phyloP scores from a whole-genome alignment of 2,113 vertebrate species.

The Rhinoderma darwinii region DNA sequence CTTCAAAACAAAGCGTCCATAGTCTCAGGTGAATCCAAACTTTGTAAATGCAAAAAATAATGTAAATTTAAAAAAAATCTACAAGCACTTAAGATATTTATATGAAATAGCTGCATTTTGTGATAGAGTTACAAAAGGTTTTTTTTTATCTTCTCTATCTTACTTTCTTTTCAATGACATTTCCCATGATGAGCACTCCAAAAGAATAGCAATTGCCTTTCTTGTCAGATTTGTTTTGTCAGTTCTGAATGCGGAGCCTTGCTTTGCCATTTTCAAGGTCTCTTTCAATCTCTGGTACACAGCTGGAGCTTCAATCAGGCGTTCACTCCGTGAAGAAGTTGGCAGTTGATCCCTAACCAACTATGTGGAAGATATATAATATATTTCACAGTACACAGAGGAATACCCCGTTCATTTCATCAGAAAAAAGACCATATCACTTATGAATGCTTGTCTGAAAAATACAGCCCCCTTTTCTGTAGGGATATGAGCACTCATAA shows the following conservation, averaged over 20 bases:
- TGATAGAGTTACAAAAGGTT: slow-evolving; percentile 62
- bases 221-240: slow-evolving; percentile 72
- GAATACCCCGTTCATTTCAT: slow-evolving; percentile 70
- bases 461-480: slow-evolving; percentile 69
- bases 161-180: slow-evolving; percentile 66
- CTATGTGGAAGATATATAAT: slow-evolving; percentile 67
- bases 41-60: not conserved
- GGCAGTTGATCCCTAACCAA: slow-evolving; percentile 69
- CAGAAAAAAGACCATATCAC: slow-evolving; percentile 64
- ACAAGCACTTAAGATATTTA: slow-evolving; percentile 45
- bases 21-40: slow-evolving; percentile 33
- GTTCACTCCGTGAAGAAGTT: slow-evolving; percentile 72
- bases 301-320: slow-evolving; percentile 75
- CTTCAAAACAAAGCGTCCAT: slow-evolving; percentile 24
- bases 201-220: slow-evolving; percentile 69
- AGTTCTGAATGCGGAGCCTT: slow-evolving; percentile 70
- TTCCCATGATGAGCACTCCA: slow-evolving; percentile 64
- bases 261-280: slow-evolving; percentile 77
- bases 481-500: slow-evolving; percentile 66
- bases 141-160: slow-evolving; percentile 56
- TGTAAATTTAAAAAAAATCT: slow-evolving; percentile 21
- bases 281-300: slow-evolving; percentile 75
- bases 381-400: slow-evolving; percentile 67
- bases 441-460: slow-evolving; percentile 69
- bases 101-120: slow-evolving; percentile 57